Conservation (phyloP, 2,113 vertebrate species). For the Centropristis striata region DNA sequence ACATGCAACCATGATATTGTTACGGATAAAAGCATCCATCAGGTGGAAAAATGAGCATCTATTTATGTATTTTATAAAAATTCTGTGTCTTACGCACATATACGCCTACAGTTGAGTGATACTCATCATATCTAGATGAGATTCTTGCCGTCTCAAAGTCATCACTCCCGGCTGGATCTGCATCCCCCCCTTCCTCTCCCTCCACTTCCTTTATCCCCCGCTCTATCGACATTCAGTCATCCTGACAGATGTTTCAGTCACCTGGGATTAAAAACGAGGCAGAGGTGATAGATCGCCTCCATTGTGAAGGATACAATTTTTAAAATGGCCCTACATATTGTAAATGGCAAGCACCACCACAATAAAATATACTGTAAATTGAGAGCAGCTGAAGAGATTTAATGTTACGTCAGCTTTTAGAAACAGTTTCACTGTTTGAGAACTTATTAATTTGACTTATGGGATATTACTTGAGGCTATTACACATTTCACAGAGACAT, state of each 20-base stretch:
- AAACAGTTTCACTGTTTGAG: constrained; percentile 27
- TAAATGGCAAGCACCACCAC: constrained; percentile 61
- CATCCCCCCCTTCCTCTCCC: constrained; percentile 5
- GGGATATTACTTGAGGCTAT: constrained; percentile 21
- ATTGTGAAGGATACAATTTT: constrained; percentile 70
- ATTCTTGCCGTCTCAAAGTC: constrained; percentile 47
- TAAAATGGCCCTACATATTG: constrained; percentile 62
- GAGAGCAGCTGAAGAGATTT: constrained; percentile 36
- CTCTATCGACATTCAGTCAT: constrained; percentile 76
- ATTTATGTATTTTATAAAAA: constrained; percentile 15
- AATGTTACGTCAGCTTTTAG: constrained; percentile 39
- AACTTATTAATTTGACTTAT: constrained; percentile 47
- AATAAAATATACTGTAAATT: constrained; percentile 60
- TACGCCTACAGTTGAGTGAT: constrained; percentile 53
- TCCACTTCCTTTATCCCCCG: constrained; percentile 24
- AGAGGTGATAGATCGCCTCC: constrained; percentile 60
- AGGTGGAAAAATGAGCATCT: constrained; percentile 41
- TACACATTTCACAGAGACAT: constrained; percentile 9
- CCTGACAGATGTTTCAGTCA: constrained; percentile 78
- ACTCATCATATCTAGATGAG: constrained; percentile 62
- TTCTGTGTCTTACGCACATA: constrained; percentile 28
- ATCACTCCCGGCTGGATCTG: constrained; percentile 68
- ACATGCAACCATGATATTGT: constrained; percentile 26
- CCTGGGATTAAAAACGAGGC: constrained; percentile 77
- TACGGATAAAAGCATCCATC: constrained; percentile 43